These are phyloP conservation scores for Ailurus styani DNA, from an alignment of 2,113 vertebrate species.

Conservation along the genomic window DNA sequence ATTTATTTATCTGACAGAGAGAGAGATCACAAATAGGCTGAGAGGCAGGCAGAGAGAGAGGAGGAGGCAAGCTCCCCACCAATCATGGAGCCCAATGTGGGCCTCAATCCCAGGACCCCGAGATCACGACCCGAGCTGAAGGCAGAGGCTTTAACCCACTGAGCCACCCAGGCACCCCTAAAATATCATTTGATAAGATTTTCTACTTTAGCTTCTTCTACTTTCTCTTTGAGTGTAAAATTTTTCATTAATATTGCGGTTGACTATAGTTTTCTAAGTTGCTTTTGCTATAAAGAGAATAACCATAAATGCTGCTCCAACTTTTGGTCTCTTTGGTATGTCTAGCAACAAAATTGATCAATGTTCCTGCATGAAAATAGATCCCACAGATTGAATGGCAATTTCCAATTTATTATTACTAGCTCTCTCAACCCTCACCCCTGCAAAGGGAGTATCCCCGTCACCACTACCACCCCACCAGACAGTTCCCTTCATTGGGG, in stretches of 20 bases:
- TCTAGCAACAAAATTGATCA: not conserved
- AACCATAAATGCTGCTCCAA: not conserved
- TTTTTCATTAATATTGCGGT: not conserved
- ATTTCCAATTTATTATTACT: not conserved
- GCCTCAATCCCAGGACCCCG: too few relatives aligned
- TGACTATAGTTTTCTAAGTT: not conserved
- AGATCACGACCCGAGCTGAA: too few relatives aligned
- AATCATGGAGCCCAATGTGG: too few relatives aligned
- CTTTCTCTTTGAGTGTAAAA: not conserved
- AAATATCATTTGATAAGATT: not conserved
- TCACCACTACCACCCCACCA: not conserved
- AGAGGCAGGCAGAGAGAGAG: too few relatives aligned
- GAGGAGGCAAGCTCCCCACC: too few relatives aligned
- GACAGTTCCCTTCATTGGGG: fast-evolving
- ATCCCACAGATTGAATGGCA: not conserved
- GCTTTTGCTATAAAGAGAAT: not conserved
- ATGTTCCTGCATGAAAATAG: not conserved
- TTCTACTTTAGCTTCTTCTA: not conserved
- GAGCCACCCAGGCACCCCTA: too few relatives aligned
- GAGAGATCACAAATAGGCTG: too few relatives aligned
- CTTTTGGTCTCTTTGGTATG: not conserved
- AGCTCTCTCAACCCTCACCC: not conserved
- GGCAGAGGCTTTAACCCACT: too few relatives aligned
- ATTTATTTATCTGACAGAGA: too few relatives aligned
- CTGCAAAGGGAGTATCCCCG: not conserved